Percentiles rank a stretch among this genome's conserved stretches.
These are phyloP conservation scores for Noctua janthe DNA, from an alignment of 2,888 invertebrate species.

Conservation along the genomic window DNA sequence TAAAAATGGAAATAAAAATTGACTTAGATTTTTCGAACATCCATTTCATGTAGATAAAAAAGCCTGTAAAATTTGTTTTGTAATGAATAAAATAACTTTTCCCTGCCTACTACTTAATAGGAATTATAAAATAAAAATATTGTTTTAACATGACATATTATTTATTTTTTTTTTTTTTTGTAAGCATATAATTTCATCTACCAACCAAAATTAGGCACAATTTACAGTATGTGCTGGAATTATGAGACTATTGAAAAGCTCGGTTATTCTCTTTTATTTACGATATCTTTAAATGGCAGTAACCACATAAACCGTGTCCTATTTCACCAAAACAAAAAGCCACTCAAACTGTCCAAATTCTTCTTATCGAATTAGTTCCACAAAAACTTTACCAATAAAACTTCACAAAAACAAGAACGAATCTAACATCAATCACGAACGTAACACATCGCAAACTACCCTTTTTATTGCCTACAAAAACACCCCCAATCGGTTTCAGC, in stretches of 20 bases:
- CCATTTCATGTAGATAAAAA: not conserved
- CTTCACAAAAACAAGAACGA: constrained; percentile 37
- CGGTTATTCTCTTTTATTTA: not conserved
- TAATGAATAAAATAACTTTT: not conserved
- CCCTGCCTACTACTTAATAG: too few relatives aligned
- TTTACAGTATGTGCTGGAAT: not conserved
- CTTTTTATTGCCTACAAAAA: constrained; percentile 52
- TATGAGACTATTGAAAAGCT: not conserved
- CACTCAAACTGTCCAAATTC: constrained; percentile 14
- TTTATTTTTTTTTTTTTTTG: not conserved
- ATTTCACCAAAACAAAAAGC: not conserved
- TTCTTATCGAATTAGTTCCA: constrained; percentile 27
- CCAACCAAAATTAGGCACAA: not conserved
- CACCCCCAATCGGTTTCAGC: constrained; percentile 32
- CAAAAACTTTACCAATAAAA: constrained; percentile 48
- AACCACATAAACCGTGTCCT: not conserved
- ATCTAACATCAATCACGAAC: constrained; percentile 51
- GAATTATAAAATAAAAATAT: too few relatives aligned
- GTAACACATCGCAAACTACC: constrained; percentile 47
- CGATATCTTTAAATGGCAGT: not conserved
- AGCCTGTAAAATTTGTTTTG: not conserved
- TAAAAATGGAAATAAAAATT: not conserved
- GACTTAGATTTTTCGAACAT: not conserved
- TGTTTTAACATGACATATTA: too few relatives aligned
- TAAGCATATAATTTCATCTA: not conserved